phyloP scores from a whole-genome alignment of 2,888 invertebrate genomes.

The Eurois occulta region DNA sequence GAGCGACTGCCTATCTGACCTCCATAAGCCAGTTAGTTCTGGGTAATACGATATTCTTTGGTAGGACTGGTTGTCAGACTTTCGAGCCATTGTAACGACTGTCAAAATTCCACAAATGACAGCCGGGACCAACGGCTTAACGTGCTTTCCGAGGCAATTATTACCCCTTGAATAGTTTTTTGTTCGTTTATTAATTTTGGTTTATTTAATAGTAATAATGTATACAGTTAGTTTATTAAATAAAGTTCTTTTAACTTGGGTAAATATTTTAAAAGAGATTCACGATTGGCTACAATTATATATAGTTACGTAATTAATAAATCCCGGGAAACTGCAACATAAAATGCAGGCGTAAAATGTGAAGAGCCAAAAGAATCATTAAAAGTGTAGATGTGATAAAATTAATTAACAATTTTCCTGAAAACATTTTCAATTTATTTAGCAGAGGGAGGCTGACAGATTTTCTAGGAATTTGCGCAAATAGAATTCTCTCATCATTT shows the following conservation, averaged over 20 bases:
- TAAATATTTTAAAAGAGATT: not conserved
- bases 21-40: no score
- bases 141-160: no score
- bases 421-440: not conserved
- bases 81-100: no score
- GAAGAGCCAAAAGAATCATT: not conserved
- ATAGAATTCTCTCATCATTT: not conserved
- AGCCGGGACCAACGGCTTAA: no score
- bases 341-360: not conserved
- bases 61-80: no score
- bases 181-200: not conserved
- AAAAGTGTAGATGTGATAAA: not conserved
- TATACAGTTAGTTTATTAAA: not conserved
- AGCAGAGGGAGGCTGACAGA: not conserved
- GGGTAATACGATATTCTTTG: no score
- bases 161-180: no score
- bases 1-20: no score
- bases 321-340: not conserved
- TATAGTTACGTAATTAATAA: not conserved
- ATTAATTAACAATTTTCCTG: not conserved
- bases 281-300: not conserved
- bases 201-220: not conserved
- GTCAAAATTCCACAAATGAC: no score
- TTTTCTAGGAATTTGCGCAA: conserved; percentile 15
- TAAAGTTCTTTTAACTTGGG: not conserved